Evolutionary conservation across 2,113 vertebrate genomes (phyloP).

Genomic region (Malurus alboscapulatus): DNA sequence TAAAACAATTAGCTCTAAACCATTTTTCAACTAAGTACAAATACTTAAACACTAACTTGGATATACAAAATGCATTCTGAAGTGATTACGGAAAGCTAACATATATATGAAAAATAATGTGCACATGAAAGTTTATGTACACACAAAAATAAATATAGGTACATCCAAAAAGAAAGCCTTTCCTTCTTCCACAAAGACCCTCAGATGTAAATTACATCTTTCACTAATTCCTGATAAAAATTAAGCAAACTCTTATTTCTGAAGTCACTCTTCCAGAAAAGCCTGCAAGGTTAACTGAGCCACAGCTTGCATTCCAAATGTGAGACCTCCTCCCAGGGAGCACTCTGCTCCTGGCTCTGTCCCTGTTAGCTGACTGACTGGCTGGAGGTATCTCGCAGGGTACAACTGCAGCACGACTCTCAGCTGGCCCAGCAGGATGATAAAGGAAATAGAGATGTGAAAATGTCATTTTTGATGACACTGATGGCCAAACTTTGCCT

Average conservation of each 20-base stretch:
- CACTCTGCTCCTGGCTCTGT: not conserved
- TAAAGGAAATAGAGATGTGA: not conserved
- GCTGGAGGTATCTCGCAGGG: not conserved
- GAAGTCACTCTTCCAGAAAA: conserved; percentile 21
- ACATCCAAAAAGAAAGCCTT: not conserved
- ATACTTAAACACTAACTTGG: not conserved
- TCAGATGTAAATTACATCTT: not conserved
- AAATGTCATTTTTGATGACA: not conserved
- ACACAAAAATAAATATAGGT: not conserved
- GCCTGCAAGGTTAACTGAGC: not conserved
- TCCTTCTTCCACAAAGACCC: not conserved
- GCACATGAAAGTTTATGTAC: not conserved
- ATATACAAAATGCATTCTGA: not conserved
- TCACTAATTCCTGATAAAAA: not conserved
- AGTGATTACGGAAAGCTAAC: not conserved
- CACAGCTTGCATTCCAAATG: not conserved
- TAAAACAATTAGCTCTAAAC: not conserved
- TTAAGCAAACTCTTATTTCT: not conserved
- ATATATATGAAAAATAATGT: not conserved
- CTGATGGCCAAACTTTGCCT: not conserved
- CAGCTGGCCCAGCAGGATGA: not conserved
- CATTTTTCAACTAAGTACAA: not conserved
- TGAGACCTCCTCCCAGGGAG: not conserved
- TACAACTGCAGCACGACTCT: not conserved
- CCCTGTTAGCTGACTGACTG: not conserved